Evolutionary conservation across 2,797 vertebrate genomes (phyloP), one percentile per base, ranked within the genome.

Genomic region (Pseudochirops corinnae): DNA sequence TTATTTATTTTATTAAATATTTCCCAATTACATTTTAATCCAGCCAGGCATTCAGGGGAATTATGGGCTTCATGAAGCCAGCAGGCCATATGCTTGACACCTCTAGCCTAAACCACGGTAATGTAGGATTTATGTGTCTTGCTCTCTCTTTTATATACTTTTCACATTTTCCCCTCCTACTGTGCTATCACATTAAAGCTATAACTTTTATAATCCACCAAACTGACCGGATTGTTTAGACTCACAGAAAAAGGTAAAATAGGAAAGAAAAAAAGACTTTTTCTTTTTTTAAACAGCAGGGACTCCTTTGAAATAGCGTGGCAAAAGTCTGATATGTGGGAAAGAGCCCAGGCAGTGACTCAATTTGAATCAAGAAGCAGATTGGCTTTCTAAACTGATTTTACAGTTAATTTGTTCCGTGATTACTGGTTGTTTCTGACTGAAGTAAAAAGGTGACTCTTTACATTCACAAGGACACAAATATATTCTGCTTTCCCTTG

Each of bases 331-430:
- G 90, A 90, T 90, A 90, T 53, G 26, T 55, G 90, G 50, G 28
- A 91, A 53, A 33, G 31, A 91, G 28, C 52, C 90, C 1, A 95
- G 87, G 18, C 28, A 74, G 11, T 52, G 57, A 91, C 46, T 93
- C 24, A 39, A 56, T 52, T 96, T 95, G 95, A 62, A 18, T 91
- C 28, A 2, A 92, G 33, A 94, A 94, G 58, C 57, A 92, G 50
- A 93, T 31, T 95, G 82, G 10, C 12, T 96, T 96, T 33, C 58
- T 93, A 91, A 62, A 94, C 94, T 96, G 93, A 60, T 92, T 93
- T 94, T 93, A 90, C 28, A 93, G n/a, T 94, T 93, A 55, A 50
- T 94, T 39, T 60, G 92, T 92, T 96, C 91, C 90, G 96, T n/a
- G 62, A 91, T 91, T 91, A 94, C 91, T 94, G 92, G 28, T 91